These are phyloP conservation scores for Lepidocyrtinus sp. DNA, from an alignment of 2,888 invertebrate genomes.

Conservation along the genomic window DNA sequence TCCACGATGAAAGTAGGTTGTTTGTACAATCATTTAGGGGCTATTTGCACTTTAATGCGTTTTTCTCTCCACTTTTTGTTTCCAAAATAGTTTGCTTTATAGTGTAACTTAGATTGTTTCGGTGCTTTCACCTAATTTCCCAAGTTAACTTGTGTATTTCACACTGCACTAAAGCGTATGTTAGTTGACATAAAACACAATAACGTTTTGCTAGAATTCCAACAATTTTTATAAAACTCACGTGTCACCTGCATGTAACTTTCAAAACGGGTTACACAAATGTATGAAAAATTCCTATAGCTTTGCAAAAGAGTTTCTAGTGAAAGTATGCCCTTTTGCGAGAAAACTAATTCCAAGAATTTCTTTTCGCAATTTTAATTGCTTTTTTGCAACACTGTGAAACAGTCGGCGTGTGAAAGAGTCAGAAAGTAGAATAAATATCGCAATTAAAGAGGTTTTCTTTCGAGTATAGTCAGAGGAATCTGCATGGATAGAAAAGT, in stretches of 20 bases:
- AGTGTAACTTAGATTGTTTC: no score
- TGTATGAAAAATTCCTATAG: neutral
- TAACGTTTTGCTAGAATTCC: no score
- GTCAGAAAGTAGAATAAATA: neutral
- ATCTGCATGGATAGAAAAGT: neutral
- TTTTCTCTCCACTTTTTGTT: no score
- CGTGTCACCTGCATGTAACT: neutral
- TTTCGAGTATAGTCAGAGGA: neutral
- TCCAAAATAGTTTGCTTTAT: no score
- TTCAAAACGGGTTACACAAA: neutral
- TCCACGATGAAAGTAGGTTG: neutral
- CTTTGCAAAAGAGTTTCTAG: neutral
- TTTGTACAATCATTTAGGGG: neutral
- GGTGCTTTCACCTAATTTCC: no score
- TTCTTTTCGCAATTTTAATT: neutral
- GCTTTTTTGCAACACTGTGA: neutral
- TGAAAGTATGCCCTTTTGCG: no score
- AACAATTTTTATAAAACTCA: no score
- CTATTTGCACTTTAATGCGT: neutral
- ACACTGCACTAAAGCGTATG: no score
- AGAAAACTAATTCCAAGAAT: neutral
- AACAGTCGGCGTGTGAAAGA: neutral
- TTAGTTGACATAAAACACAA: no score
- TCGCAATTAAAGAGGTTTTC: neutral
- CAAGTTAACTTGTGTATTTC: no score